phyloP scores from a whole-genome alignment of 2,888 invertebrate genomes.

The Kryphioiulus occultus region DNA sequence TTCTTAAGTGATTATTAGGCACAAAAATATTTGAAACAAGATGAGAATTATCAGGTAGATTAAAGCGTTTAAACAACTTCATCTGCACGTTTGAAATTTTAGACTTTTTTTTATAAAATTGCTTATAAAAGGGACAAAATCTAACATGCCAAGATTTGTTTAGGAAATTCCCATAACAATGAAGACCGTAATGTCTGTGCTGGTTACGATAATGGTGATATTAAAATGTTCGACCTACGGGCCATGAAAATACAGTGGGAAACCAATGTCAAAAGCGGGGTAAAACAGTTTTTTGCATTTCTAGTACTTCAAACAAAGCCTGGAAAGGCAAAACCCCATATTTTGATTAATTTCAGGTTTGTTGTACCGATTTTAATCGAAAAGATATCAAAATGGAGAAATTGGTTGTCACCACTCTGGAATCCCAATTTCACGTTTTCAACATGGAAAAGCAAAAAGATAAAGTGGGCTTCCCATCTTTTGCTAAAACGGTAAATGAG shows the following conservation, averaged over 20 bases:
- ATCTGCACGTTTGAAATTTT: too few relatives aligned
- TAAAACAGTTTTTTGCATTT: conserved; percentile 56
- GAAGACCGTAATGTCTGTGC: conserved; percentile 86
- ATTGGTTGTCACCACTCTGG: conserved; percentile 86
- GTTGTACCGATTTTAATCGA: conserved; percentile 87
- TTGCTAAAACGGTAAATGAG: conserved; percentile 62
- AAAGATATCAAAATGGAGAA: conserved; percentile 96
- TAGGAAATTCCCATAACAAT: conserved; percentile 83
- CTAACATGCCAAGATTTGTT: too few relatives aligned
- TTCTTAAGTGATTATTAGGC: not conserved
- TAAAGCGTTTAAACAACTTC: conserved; percentile 16
- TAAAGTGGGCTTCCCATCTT: conserved; percentile 79
- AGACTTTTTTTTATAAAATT: too few relatives aligned
- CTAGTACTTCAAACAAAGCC: too few relatives aligned
- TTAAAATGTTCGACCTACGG: conserved; percentile 90
- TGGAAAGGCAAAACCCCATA: not conserved
- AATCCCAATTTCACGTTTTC: conserved; percentile 87
- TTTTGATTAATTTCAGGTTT: conserved; percentile 63
- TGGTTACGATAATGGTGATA: conserved; percentile 95
- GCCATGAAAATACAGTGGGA: conserved; percentile 88
- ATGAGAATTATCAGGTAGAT: not conserved
- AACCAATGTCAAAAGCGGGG: conserved; percentile 87
- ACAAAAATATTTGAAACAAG: not conserved
- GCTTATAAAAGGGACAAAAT: too few relatives aligned
- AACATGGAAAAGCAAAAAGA: conserved; percentile 89